These are phyloP conservation scores for cat (Felis catus) DNA, from an alignment of 2,113 vertebrate genomes.

Conservation along the genomic window F.catus_Fca126_mat1.0 CM031417.1:100626001-100626500, in stretches of 20 bases:
- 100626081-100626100: not conserved
- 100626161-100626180: conserved; percentile 16
- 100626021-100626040: not conserved
- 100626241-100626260: not conserved
- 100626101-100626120: not conserved
- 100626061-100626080: not conserved
- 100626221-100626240: conserved; percentile 27
- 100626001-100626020: not conserved
- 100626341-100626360: conserved; percentile 1
- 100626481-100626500: not conserved
- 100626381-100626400: not conserved
- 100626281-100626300: conserved; percentile 31
- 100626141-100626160: conserved; percentile 21
- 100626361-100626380: not conserved
- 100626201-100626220: not conserved
- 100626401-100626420: not conserved
- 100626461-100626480: not conserved
- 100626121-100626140: not conserved
- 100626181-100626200: not conserved
- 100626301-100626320: not conserved
- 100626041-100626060: not conserved
- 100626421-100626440: not conserved
- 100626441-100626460: not conserved
- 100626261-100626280: not conserved
- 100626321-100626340: not conserved